Evolutionary conservation across 2,113 vertebrate genomes (phyloP).

Genomic region (Rafetus swinhoei): DNA sequence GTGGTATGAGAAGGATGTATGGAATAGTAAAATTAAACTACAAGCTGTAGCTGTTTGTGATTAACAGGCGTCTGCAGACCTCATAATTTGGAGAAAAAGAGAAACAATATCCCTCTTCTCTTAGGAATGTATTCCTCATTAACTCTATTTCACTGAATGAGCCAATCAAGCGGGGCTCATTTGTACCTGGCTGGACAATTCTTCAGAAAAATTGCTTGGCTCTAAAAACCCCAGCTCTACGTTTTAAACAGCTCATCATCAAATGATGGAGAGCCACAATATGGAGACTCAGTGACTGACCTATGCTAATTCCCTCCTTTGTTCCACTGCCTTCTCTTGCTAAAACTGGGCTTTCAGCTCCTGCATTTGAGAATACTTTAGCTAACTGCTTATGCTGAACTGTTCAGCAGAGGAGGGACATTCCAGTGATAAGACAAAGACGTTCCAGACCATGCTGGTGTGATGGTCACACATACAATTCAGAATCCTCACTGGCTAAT

Average conservation of each 20-base stretch:
- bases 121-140: too few species aligned
- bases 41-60: too few species aligned
- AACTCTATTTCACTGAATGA: too few species aligned
- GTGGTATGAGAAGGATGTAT: too few species aligned
- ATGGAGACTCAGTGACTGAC: not conserved
- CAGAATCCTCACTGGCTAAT: not conserved
- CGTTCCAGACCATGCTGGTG: not conserved
- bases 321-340: not conserved
- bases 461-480: not conserved
- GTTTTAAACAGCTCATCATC: not conserved
- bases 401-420: too few species aligned
- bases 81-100: too few species aligned
- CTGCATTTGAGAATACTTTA: not conserved
- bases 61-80: too few species aligned
- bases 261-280: not conserved
- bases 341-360: not conserved
- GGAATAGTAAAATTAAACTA: too few species aligned
- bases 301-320: not conserved
- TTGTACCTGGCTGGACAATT: not conserved
- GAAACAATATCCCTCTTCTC: too few species aligned
- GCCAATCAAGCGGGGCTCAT: too few species aligned
- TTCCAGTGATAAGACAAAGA: too few species aligned
- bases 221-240: not conserved
- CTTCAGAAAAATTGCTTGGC: not conserved
- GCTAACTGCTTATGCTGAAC: not conserved